Base-by-base conservation (phyloP, 2,797 vertebrate genomes). In the Setipinna tenuifilis region DNA sequence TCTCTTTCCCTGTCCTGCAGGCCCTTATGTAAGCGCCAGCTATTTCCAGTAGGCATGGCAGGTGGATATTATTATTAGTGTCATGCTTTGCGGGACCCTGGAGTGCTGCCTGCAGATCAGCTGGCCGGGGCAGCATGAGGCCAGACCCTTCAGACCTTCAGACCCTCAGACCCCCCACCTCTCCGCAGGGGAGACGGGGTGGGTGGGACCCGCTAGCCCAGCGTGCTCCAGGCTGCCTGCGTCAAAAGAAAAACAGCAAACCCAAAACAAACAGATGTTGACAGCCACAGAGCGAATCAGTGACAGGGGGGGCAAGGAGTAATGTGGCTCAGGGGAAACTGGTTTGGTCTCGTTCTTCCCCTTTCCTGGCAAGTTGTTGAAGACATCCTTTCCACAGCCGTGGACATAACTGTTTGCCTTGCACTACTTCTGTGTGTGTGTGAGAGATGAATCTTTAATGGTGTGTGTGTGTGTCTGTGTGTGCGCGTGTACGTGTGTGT, bases 61-160 rank as follows among this genome's bases (percentile, higher is more conserved):
- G n/a, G 82, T 46, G 41, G 58, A 83, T 83, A 59, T 91, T 93
- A 93, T 94, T 93, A 93, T 92, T 92, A 93, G 92, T 92, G 90
- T 89, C 78, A 31, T 89, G 91, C 87, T 89, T 91, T 82, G 85
- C 89, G 86, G 90, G 81, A 89, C 88, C 88, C 91, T 91, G 90
- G 91, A 92, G 88, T 84, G 78, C 85, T 58, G 89, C 92, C 91
- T 87, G 86, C 87, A 89, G 87, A 91, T 92, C 23, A 83, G 88
- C 91, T 88, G 87, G 89, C n/a, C 68, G 21, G 61, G 83, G 35
- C 11, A 25, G 82, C 58, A n/a, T 82, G 81, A 54, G 48, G 48
- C n/a, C 35, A 59, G 80, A 46, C n/a, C 25, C 62, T 68, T 21
- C 54, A 50, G 2, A 54, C 58, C 75, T 31, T 58, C 28, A 84